phyloP scores from a whole-genome alignment of 2,113 vertebrate genomes.

The Rhynchomys soricoides region DNA sequence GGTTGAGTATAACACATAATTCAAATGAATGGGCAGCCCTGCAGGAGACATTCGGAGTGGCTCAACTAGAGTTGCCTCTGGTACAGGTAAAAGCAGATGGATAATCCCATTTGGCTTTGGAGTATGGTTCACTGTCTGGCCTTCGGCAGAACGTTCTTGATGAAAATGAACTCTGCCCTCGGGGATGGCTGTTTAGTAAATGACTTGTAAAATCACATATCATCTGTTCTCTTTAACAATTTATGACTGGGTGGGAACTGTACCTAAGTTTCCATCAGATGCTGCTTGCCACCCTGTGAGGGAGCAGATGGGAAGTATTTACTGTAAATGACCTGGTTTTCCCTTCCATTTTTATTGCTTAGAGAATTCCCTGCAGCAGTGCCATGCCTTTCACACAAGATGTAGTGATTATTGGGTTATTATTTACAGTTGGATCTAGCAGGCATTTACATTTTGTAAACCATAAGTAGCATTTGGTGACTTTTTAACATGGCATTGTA shows the following conservation, averaged over 20 bases:
- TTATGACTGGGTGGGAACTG: conserved; percentile 84
- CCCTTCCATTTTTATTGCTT: conserved; percentile 79
- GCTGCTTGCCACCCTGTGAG: conserved; percentile 79
- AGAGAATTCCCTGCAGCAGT: conserved; percentile 78
- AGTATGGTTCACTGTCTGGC: conserved; percentile 57
- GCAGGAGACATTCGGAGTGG: conserved; percentile 21
- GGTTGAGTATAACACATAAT: neutral
- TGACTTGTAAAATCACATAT: conserved; percentile 87
- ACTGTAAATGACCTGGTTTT: conserved; percentile 80
- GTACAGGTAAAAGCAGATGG: conserved; percentile 47
- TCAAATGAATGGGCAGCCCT: conserved; percentile 10
- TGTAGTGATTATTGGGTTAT: conserved; percentile 60
- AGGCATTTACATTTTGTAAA: conserved; percentile 64
- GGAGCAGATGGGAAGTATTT: conserved; percentile 90
- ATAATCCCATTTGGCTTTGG: conserved; percentile 55
- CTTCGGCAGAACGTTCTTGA: conserved; percentile 62
- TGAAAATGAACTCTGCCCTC: conserved; percentile 75
- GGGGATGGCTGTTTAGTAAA: conserved; percentile 84
- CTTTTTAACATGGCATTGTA: conserved; percentile 37
- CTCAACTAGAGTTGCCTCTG: conserved; percentile 26
- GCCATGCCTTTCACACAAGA: conserved; percentile 85
- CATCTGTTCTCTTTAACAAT: conserved; percentile 85
- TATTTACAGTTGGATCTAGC: conserved; percentile 78
- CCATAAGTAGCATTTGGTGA: conserved; percentile 44
- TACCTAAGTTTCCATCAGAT: conserved; percentile 82